These are phyloP conservation scores for Sepioteuthis lessoniana DNA, from an alignment of 2,888 invertebrate genomes.

Conservation along the genomic window DNA sequence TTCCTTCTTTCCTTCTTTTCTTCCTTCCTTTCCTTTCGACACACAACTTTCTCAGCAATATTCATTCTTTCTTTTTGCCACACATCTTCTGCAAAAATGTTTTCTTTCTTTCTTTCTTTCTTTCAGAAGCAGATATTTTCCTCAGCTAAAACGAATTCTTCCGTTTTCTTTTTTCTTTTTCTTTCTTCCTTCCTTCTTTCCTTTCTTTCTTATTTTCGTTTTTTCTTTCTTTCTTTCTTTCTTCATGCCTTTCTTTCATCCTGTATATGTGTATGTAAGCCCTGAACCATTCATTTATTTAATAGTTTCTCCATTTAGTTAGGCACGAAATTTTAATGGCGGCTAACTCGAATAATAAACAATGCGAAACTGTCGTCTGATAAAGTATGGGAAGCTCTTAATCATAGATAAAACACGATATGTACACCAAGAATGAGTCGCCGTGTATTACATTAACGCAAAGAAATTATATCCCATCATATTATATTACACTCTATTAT, in stretches of 20 bases:
- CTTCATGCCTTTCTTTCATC: neutral
- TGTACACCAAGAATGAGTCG: neutral
- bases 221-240: conserved; percentile 51
- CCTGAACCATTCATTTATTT: too few relatives aligned
- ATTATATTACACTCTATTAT: neutral
- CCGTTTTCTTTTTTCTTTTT: neutral
- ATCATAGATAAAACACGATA: neutral
- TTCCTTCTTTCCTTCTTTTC: too few relatives aligned
- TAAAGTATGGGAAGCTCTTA: neutral
- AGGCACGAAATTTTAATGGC: neutral
- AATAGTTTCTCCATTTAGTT: too few relatives aligned
- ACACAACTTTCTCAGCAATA: too few relatives aligned
- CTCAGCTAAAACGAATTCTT: too few relatives aligned
- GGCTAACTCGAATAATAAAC: neutral
- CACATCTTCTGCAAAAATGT: neutral
- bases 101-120: neutral
- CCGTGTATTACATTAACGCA: neutral
- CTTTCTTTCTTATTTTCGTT: too few relatives aligned
- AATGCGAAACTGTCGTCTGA: neutral
- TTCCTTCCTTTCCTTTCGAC: too few relatives aligned
- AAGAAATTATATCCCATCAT: neutral
- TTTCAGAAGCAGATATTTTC: too few relatives aligned
- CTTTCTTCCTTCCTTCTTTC: too few relatives aligned
- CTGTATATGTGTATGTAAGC: neutral
- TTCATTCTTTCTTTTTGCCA: neutral